phyloP scores from a whole-genome alignment of 2,888 invertebrate species.

The Petrophora chlorosata region DNA sequence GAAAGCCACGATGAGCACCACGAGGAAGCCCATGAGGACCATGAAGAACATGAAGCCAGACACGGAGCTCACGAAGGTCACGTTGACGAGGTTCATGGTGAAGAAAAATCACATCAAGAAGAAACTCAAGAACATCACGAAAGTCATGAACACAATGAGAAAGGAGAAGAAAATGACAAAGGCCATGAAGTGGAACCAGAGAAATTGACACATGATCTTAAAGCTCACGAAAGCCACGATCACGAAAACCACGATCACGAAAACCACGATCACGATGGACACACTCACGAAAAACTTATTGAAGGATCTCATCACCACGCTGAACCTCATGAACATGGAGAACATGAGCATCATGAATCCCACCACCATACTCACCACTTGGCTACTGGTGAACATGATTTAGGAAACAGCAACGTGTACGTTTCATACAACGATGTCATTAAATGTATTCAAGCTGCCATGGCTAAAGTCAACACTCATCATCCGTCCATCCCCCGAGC shows the following conservation, averaged over 20 bases:
- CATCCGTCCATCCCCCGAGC: constrained; percentile 34
- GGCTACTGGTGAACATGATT: constrained; percentile 6
- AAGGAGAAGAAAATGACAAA: too few species aligned
- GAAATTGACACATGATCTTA: too few species aligned
- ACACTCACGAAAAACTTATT: constrained; percentile 4
- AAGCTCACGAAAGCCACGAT: not conserved
- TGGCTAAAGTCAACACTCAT: constrained; percentile 40
- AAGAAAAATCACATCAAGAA: not conserved
- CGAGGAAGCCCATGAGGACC: constrained; percentile 5
- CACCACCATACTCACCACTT: constrained; percentile 1
- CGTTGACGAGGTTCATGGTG: constrained; percentile 4
- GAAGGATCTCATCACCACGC: constrained; percentile 1
- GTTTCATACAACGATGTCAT: constrained; percentile 62
- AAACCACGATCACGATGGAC: not conserved
- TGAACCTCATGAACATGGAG: constrained; percentile 4
- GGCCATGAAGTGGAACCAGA: too few species aligned
- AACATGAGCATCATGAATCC: constrained; percentile 29
- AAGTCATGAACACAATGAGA: too few species aligned
- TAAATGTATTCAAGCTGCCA: constrained; percentile 63
- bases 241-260: not conserved
- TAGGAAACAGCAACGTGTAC: constrained; percentile 16
- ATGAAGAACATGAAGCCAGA: constrained; percentile 2
- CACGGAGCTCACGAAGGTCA: constrained; percentile 2
- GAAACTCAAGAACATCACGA: constrained; percentile 3
- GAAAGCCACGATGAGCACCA: constrained; percentile 14